phyloP scores from a whole-genome alignment of 1,140 invertebrate genomes.

The Amyelois transitella region DNA sequence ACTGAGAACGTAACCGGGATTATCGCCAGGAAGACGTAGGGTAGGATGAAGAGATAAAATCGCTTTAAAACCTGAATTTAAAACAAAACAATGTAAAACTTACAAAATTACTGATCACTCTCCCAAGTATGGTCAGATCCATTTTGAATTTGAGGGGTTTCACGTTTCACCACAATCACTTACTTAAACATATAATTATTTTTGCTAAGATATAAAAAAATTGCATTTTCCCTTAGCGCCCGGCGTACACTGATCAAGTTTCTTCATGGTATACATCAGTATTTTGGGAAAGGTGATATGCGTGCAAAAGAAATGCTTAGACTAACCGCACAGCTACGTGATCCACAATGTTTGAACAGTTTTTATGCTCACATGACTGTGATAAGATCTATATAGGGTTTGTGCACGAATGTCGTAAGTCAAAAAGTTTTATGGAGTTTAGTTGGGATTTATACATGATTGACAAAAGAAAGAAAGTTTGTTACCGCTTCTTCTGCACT shows the following conservation, averaged over 20 bases:
- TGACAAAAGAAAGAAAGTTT: neutral
- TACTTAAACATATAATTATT: too few relatives aligned
- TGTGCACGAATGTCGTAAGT: conserved; percentile 39
- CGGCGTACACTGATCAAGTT: neutral
- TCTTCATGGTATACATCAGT: neutral
- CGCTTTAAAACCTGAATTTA: too few relatives aligned
- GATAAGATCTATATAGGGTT: conserved; percentile 46
- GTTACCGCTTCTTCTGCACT: neutral
- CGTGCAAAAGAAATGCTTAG: conserved; percentile 46
- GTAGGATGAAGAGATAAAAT: too few relatives aligned
- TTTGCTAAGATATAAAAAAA: too few relatives aligned
- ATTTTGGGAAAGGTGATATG: conserved; percentile 29
- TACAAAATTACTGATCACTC: conserved; percentile 58
- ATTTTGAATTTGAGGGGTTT: conserved; percentile 19
- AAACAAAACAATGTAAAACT: conserved; percentile 26
- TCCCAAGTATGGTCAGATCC: conserved; percentile 57
- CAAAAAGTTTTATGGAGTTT: conserved; percentile 1
- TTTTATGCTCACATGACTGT: conserved; percentile 58
- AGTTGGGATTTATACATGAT: neutral
- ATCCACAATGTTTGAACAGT: conserved; percentile 34
- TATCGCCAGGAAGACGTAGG: too few relatives aligned
- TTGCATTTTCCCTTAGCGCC: neutral
- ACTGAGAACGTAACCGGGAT: too few relatives aligned
- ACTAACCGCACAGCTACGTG: conserved; percentile 39
- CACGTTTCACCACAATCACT: neutral